Conservation (phyloP, 2,888 invertebrate genomes). For the Junonia oenone region DNA sequence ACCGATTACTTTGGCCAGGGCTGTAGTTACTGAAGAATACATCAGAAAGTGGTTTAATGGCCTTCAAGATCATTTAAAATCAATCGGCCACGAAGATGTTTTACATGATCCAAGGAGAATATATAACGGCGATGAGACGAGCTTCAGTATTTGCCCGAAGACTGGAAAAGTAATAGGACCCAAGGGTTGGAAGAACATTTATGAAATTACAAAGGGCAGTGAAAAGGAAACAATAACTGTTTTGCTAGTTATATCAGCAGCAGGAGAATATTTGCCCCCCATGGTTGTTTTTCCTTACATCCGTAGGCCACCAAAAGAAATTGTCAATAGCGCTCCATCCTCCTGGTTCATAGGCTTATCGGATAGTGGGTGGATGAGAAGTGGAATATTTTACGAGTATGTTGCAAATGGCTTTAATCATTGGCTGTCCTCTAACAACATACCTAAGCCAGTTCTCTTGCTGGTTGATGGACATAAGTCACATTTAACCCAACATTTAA, state of each 20-base stretch:
- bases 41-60: slow-evolving; percentile 8
- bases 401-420: not conserved
- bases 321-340: slow-evolving; percentile 26
- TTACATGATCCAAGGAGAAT: not conserved
- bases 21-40: not conserved
- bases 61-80: not conserved
- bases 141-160: not conserved
- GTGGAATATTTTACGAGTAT: slow-evolving; percentile 18
- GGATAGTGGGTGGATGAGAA: slow-evolving; percentile 26
- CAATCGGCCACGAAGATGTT: not conserved
- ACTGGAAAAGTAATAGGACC: not conserved
- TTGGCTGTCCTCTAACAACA: not conserved
- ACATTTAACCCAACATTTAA: not conserved
- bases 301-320: slow-evolving; percentile 23
- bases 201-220: not conserved
- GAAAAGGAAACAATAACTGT: not conserved
- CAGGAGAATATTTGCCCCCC: slow-evolving; percentile 27
- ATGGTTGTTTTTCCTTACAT: slow-evolving; percentile 28
- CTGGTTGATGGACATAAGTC: not conserved
- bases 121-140: not conserved
- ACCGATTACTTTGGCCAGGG: not conserved
- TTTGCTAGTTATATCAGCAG: slow-evolving; percentile 29
- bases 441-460: not conserved
- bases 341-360: slow-evolving; percentile 21
- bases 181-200: not conserved